A percentile compares a stretch with the other conserved stretches of the same genome.
Conservation (phyloP, 2,797 vertebrate genomes). For the Selene dorsalis region DNA sequence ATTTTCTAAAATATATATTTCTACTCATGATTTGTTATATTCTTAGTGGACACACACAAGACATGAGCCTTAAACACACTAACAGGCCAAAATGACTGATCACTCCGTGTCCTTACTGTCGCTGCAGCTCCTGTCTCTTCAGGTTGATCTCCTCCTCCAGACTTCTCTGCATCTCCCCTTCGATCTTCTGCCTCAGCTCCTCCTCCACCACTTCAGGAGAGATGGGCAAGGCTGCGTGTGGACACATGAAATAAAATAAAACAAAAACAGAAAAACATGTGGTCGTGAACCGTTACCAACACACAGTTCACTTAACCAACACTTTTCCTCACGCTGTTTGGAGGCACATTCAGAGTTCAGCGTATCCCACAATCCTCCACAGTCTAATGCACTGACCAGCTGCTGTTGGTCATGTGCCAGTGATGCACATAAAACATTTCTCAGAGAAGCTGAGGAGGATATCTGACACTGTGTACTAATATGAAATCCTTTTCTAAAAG, state of each 20-base stretch:
- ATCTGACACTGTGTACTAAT: background rate
- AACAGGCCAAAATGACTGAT: background rate
- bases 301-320: no score
- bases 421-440: no score
- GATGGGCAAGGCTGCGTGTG: constrained; percentile 4
- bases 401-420: background rate
- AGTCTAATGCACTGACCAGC: background rate
- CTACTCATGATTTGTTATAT: background rate
- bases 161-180: constrained; percentile 72
- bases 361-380: background rate
- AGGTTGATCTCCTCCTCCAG: constrained; percentile 77
- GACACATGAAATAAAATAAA: constrained; percentile 14
- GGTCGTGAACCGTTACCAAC: background rate
- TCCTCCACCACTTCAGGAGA: constrained; percentile 70
- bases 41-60: background rate
- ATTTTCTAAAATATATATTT: background rate
- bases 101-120: constrained; percentile 67
- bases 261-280: background rate
- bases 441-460: background rate
- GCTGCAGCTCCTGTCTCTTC: constrained; percentile 72
- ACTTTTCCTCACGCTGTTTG: background rate
- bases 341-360: background rate
- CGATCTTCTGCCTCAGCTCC: constrained; percentile 72
- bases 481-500: background rate
- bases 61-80: no score